Conservation (phyloP, 2,888 invertebrate genomes). For the Abscondita cerata region DNA sequence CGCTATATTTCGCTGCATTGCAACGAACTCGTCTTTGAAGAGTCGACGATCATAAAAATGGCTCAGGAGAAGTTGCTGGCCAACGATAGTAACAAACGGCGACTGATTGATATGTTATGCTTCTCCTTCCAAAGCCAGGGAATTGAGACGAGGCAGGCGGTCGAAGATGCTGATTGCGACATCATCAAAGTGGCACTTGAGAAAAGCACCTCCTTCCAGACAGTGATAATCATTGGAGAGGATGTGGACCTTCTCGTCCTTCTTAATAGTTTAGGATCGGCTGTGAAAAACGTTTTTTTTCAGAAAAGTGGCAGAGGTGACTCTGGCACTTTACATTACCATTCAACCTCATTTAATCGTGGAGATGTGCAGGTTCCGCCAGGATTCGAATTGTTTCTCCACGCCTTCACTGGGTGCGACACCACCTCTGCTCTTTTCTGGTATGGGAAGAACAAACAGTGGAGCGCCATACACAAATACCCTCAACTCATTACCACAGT, state of each 20-base stretch:
- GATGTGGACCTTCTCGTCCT: neutral
- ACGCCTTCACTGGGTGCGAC: conserved; percentile 25
- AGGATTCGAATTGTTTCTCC: conserved; percentile 14
- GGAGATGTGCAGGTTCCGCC: neutral
- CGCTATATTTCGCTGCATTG: neutral
- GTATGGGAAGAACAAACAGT: conserved; percentile 18
- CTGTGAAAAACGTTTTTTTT: neutral
- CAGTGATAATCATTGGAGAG: neutral
- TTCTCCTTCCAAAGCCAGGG: neutral
- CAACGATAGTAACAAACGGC: neutral
- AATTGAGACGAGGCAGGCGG: neutral
- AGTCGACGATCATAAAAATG: neutral
- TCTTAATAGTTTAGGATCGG: neutral
- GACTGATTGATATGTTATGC: neutral
- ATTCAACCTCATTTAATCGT: neutral
- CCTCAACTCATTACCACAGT: neutral
- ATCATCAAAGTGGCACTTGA: neutral
- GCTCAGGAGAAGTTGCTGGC: neutral
- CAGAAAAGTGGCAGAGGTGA: conserved; percentile 1
- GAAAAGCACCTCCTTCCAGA: neutral
- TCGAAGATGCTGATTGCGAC: neutral
- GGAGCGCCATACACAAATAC: neutral
- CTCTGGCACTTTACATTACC: neutral
- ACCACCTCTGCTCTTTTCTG: conserved; percentile 25
- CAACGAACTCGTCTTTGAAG: neutral